Conservation (phyloP, 2,797 vertebrate genomes). For the Tachyglossus aculeatus region DNA sequence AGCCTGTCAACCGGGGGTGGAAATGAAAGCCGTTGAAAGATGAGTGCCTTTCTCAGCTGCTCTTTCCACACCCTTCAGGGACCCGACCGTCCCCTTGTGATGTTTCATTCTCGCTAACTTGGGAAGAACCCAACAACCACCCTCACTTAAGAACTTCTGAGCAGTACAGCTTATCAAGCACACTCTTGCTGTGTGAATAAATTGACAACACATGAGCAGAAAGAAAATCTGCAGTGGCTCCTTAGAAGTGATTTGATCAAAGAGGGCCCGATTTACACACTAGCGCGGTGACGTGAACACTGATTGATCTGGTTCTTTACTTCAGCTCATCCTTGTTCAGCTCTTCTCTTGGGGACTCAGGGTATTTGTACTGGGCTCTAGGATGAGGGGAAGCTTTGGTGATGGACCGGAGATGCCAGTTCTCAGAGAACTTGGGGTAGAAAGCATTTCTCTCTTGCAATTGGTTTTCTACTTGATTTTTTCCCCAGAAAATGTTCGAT, state of each 20-base stretch:
- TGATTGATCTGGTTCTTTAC: constrained; percentile 9
- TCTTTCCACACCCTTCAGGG: constrained; percentile 11
- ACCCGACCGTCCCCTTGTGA: too few relatives aligned
- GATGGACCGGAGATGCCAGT: background rate
- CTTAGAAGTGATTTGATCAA: constrained; percentile 34
- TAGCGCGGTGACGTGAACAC: constrained; percentile 18
- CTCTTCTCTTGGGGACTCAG: background rate
- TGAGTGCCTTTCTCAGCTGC: constrained; percentile 23
- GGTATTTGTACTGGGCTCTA: background rate
- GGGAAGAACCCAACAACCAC: background rate
- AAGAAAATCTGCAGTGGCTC: constrained; percentile 28
- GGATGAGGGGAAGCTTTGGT: background rate
- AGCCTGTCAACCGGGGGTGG: constrained; percentile 38
- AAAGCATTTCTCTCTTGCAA: constrained; percentile 10
- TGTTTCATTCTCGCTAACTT: constrained; percentile 12
- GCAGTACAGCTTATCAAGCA: constrained; percentile 30
- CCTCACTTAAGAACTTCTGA: constrained; percentile 8
- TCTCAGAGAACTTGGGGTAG: constrained; percentile 22
- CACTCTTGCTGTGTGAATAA: constrained; percentile 17
- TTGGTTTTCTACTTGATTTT: constrained; percentile 28
- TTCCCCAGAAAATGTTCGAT: constrained; percentile 4
- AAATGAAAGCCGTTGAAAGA: constrained; percentile 50
- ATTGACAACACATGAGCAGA: background rate
- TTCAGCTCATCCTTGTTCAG: too few relatives aligned
- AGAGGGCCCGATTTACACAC: constrained; percentile 5